Evolutionary conservation across 2,888 invertebrate genomes (phyloP), one percentile per base, ranked within the genome.

Genomic region (Craniophora ligustri): DNA sequence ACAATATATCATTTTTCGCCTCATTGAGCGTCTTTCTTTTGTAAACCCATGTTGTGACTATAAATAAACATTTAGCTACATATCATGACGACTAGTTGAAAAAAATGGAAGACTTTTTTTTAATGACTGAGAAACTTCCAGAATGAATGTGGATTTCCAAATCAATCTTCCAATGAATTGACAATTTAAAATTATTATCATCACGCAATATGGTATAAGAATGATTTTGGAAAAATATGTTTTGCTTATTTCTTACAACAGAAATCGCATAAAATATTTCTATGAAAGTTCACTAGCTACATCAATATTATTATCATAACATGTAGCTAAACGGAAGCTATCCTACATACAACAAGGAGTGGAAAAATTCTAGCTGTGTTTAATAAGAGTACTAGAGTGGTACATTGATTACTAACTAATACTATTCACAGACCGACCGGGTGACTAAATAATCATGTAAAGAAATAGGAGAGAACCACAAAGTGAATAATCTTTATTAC

Each of bases 351-450:
- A 32, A 61, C 48, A 60, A 69, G 71, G 57, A 64, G 62, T 58
- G 68, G 67, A 67, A 67, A 60, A 63, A 54, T 51, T 66, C 78
- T 79, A 80, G 79, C 77, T 5, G 73, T 73, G 70, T 69, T 66
- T 66, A 59, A 59, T 69, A 73, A 62, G 65, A 54, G 60, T 50
- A 48, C 53, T 55, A 68, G 42, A 57, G 66, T 63, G 65, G 47
- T 57, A 71, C 49, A 64, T 65, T 38, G 35, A 67, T 61, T 62
- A 71, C 50, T 71, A 67, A 34, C 60, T 66, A 73, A 21, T 30
- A 26, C 34, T 74, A 70, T 76, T 18, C 74, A 75, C 74, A 75
- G 31, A 28, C 47, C 38, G 62, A 58, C 62, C 56, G 62, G 50
- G 66, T 62, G 6, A 21, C 14, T 30, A 39, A 46, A 48, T 2